Percentiles rank a stretch among this genome's conserved stretches.
Evolutionary conservation across 92 coral and sea anemone genomes (phyloP).

Genomic region (Zoanthus sociatus): DNA sequence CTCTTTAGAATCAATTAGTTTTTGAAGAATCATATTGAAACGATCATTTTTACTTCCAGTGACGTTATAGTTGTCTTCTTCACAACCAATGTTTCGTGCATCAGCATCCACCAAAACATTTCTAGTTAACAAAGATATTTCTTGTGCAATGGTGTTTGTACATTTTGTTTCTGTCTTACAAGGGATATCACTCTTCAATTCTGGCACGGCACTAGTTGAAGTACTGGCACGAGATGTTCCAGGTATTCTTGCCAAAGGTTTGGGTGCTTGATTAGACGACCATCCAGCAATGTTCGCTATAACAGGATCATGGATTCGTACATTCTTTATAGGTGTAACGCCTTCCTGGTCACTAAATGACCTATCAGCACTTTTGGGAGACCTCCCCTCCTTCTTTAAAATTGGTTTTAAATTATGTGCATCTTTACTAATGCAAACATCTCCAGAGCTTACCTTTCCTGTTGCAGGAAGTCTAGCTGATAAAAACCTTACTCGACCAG

Average conservation of each 20-base stretch:
- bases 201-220: neutral
- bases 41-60: neutral
- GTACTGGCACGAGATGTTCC: conserved; percentile 14
- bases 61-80: conserved; percentile 7
- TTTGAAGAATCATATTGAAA: neutral
- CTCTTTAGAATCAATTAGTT: neutral
- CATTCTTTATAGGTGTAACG: conserved; percentile 28
- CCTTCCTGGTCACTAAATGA: conserved; percentile 72
- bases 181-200: neutral
- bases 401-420: conserved; percentile 73
- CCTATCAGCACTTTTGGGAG: conserved; percentile 48
- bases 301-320: conserved; percentile 6
- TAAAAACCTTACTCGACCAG: conserved; percentile 85
- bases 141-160: neutral
- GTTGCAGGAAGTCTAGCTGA: conserved; percentile 95
- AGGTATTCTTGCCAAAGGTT: conserved; percentile 24
- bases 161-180: neutral
- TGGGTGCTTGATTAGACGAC: neutral
- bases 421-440: conserved; percentile 42
- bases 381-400: conserved; percentile 69
- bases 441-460: conserved; percentile 61
- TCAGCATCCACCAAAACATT: neutral
- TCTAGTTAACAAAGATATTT: neutral
- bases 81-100: neutral
- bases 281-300: conserved; percentile 8